phyloP scores from a whole-genome alignment of 2,797 vertebrate species.

The Vespertilio murinus region DNA sequence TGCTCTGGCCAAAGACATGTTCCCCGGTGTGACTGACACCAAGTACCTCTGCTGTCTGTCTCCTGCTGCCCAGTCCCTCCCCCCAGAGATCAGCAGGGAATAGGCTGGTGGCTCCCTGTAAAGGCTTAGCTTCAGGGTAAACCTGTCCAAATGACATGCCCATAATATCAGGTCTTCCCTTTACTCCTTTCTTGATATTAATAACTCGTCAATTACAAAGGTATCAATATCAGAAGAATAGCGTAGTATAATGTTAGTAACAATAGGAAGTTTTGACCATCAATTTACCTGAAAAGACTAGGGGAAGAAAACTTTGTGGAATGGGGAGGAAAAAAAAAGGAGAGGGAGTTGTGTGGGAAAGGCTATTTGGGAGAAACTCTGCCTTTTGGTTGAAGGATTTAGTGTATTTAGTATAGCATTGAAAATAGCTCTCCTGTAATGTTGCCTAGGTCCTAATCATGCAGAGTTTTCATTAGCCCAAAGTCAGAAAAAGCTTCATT shows the following conservation, averaged over 20 bases:
- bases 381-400: background rate
- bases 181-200: background rate
- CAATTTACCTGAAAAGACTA: fast-evolving
- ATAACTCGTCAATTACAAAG: background rate
- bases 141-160: background rate
- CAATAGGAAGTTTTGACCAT: background rate
- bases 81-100: background rate
- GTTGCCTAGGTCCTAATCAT: background rate
- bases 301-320: background rate
- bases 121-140: too few relatives aligned
- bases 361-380: background rate
- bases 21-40: background rate
- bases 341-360: background rate
- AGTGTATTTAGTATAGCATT: background rate
- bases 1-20: background rate
- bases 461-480: background rate
- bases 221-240: background rate
- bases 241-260: background rate
- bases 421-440: background rate
- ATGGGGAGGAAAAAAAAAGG: too few relatives aligned
- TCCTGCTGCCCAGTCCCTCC: background rate
- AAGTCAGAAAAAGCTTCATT: background rate
- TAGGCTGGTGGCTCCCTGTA: background rate
- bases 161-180: background rate
- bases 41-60: background rate